A percentile compares a stretch with the other conserved stretches of the same genome.
These are phyloP conservation scores for Coelopa frigida DNA, from an alignment of 1,140 invertebrate genomes.

Conservation along the genomic window DNA sequence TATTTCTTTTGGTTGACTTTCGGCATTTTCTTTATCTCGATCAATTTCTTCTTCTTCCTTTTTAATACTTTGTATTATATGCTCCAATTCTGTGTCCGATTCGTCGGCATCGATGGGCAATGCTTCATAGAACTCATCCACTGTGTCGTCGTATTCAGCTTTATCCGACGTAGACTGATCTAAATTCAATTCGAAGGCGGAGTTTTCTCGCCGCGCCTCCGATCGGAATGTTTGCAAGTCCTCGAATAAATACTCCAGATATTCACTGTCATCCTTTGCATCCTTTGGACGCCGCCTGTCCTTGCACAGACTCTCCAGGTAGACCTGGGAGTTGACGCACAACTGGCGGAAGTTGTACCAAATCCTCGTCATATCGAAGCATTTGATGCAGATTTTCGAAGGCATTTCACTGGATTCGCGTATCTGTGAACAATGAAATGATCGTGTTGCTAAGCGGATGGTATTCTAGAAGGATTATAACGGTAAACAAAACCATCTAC, in stretches of 20 bases:
- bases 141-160: background rate
- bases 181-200: background rate
- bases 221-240: conserved; percentile 4
- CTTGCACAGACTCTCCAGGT: conserved; percentile 18
- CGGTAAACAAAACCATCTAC: background rate
- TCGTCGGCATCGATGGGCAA: background rate
- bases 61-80: conserved; percentile 1
- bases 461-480: background rate
- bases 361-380: conserved; percentile 25
- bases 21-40: too few relatives aligned
- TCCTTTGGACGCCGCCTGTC: conserved; percentile 3
- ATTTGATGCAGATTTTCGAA: conserved; percentile 20
- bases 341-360: conserved; percentile 34
- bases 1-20: background rate
- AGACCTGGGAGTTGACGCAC: conserved; percentile 33
- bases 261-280: background rate
- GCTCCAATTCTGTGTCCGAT: background rate
- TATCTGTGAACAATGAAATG: conserved; percentile 17
- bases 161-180: background rate
- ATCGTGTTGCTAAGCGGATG: background rate
- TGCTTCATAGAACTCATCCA: conserved; percentile 3
- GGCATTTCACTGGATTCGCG: conserved; percentile 18
- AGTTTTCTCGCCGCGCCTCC: too few relatives aligned
- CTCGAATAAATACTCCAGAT: background rate
- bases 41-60: background rate